Evolutionary conservation across 2,888 invertebrate genomes (phyloP), one percentile per base, ranked within the genome.

Genomic region (Habrosyne pyritoides): DNA sequence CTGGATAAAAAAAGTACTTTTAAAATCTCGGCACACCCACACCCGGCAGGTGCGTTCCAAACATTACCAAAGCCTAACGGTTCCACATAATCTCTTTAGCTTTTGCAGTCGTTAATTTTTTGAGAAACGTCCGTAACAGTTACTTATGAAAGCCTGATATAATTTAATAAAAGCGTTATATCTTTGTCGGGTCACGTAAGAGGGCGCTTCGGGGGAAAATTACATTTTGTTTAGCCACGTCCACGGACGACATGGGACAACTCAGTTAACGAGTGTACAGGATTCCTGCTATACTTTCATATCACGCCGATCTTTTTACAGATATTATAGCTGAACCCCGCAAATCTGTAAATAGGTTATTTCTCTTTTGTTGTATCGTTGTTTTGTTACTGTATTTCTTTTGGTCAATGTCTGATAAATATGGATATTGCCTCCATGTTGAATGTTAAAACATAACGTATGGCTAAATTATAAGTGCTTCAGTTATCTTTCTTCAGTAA

Each of bases 181-280:
- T 90, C 87, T 89, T 87, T 79, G 83, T 81, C 81, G 88, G 89
- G 91, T 91, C 91, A 91, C 91, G 91, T 91, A 90, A 89, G 87
- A 85, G 87, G 81, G 77, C 82, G 87, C 87, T 87, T 85, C 81
- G 86, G 88, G 81, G 77, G 84, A 86, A 90, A 91, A 91, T 91
- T 91, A 91, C 88, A 91, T 91, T 91, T 89, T 90, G 91, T 89
- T 90, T 88, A 84, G 86, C 87, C 88, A 87, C 89, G 89, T 87
- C 78, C 84, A 75, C 75, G 71, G 76, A 77, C 81, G 86, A 86
- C 88, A 82, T 78, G 86, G 89, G 91, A 89, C 89, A 89, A 91
- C 91, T 85, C 79, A 83, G 84, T 90, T 91, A 91, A 84, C 86
- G 87, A 88, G 83, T 87, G 86, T 86, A 84, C 87, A 77, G 85